Evolutionary conservation across 2,113 vertebrate species (phyloP), one percentile per base, ranked within the genome.

Genomic region (Hiodon tergisus): DNA sequence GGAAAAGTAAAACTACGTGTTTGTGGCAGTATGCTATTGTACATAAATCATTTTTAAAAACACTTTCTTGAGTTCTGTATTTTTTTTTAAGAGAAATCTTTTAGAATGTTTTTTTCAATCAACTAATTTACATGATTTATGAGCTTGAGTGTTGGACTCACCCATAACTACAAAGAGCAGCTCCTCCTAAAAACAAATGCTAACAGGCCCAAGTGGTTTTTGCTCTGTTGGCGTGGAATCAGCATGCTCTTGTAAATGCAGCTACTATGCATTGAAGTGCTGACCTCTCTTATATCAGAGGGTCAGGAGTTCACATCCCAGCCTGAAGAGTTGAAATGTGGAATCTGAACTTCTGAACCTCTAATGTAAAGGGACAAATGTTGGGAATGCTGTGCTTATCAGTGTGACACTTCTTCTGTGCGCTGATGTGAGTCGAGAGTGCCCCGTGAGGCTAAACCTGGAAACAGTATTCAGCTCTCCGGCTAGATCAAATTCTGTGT

Each of bases 111-210:
- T 71, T 88, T 89, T 88, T 90, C 86, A 86, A 84, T 86, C 80
- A 87, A 84, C 85, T 86, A 89, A 87, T 90, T 88, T 89, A 86
- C 84, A 86, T 88, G 86, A 90, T 89, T 90, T 89, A 90, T 87
- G 87, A 83, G 80, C 5, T 67, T 85, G 82, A 75, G 73, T 82
- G 70, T 72, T 77, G 80, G 84, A 83, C 83, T 82, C 80, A 79
- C 78, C 82, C 84, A 88, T 84, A 86, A 87, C 87, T 83, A 90
- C 88, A 87, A 87, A 88, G 83, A 82, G 58, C 80, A 61, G 50
- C 85, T 87, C 81, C 81, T 82, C 84, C 79, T 82, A 77, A 86
- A 85, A 82, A 67, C 67, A 86, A 87, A 89, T 87, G 79, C 84
- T 89, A 86, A 88, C 87, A 80, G 76, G 72, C 72, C 78, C 58